Evolutionary conservation across 2,797 vertebrate species (phyloP), one percentile per base, ranked within the genome.

Genomic region (Helostoma temminkii): DNA sequence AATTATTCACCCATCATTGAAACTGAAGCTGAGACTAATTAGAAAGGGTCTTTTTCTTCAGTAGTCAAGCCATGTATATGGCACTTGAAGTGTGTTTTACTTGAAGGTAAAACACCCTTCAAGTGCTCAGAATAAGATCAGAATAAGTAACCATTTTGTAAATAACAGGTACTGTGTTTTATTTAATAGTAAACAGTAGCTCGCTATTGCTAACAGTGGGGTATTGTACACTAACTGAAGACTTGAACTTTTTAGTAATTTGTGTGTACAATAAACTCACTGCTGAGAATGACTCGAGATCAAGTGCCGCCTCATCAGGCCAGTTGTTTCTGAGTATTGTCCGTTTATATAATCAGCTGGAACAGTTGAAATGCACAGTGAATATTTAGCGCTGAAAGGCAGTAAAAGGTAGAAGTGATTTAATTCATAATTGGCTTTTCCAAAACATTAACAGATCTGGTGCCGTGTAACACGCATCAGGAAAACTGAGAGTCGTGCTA

Each of bases 241-340:
- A 62, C 25, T n/a, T 19, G n/a, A 19, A 25, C 56, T 30, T 43
- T 45, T 66, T 39, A 47, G 30, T 57, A 28, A 66, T 52, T 12
- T 68, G 22, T 22, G 2, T 50, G 47, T 19, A n/a, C 46, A 25
- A 28, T 28, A 21, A 45, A 47, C 58, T 64, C 55, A 64, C 67
- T 59, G 19, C 70, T 39, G 50, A 69, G 15, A 34, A 24, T 67
- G 41, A 68, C 58, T 71, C 57, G 25, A 46, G 37, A 45, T 48
- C 25, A 57, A 48, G 55, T 43, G 50, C 43, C 49, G n/a, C n/a
- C n/a, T n/a, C n/a, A n/a, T 52, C 59, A 34, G 28, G 12, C 59
- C 39, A 46, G 50, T 46, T 32, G 37, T 32, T 54, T 39, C 37
- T 2, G 26, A n/a, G 30, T 28, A 14, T 24, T 76, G 22, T 28